phyloP scores from a whole-genome alignment of 2,113 vertebrate genomes.

The Clarias macrocephalus region DNA sequence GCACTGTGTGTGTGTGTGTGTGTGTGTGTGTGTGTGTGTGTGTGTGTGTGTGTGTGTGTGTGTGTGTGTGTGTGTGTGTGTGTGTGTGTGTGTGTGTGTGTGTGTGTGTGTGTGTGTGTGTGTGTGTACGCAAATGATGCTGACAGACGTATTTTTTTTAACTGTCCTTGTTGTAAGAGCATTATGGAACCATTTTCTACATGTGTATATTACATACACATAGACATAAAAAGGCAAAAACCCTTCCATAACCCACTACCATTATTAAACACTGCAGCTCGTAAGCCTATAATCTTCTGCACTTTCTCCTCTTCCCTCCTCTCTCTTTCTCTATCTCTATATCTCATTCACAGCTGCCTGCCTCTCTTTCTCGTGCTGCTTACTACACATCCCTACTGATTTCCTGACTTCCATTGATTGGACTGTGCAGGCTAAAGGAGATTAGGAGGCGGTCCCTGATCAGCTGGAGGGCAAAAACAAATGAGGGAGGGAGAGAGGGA shows the following conservation, averaged over 20 bases:
- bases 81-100: not conserved
- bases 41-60: not conserved
- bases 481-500: not conserved
- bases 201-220: not conserved
- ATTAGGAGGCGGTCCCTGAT: slow-evolving; percentile 60
- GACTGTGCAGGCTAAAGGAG: slow-evolving; percentile 50
- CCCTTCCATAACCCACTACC: slow-evolving; percentile 16
- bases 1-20: too few species aligned
- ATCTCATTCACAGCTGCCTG: slow-evolving; percentile 47
- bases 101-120: not conserved
- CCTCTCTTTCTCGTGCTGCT: slow-evolving; percentile 30
- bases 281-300: slow-evolving; percentile 49
- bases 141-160: slow-evolving; percentile 11
- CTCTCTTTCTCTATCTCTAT: slow-evolving; percentile 10
- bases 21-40: not conserved
- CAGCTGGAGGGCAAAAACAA: slow-evolving; percentile 44
- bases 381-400: slow-evolving; percentile 60
- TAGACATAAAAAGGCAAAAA: not conserved
- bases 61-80: slow-evolving; percentile 8
- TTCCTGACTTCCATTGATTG: slow-evolving; percentile 64
- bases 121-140: not conserved
- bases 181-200: not conserved
- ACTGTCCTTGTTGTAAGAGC: not conserved
- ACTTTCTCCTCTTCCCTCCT: slow-evolving; percentile 20
- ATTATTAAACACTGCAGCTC: slow-evolving; percentile 23